Evolutionary conservation across 53 echinoderm and acorn worm genomes (phyloP).

Genomic region (Echinarachnius parma): DNA sequence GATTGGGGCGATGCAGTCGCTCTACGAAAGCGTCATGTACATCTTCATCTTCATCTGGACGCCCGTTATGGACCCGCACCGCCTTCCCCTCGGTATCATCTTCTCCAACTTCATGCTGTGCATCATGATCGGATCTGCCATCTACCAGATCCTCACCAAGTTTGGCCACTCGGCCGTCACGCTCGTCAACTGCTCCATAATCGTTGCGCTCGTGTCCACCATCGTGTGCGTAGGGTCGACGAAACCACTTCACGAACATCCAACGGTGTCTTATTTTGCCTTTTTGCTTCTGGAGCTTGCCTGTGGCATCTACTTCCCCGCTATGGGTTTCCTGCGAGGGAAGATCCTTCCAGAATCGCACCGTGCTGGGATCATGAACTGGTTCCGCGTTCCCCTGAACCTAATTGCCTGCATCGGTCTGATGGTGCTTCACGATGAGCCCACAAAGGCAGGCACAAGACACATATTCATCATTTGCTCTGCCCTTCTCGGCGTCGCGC

Average conservation of each 20-base stretch:
- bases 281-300: constrained; percentile 86
- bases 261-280: constrained; percentile 66
- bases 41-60: constrained; percentile 99
- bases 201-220: constrained; percentile 68
- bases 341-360: constrained; percentile 86
- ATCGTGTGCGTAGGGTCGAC: constrained; percentile 68
- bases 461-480: constrained; percentile 94
- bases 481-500: constrained; percentile 58
- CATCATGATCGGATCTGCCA: constrained; percentile 94
- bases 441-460: constrained; percentile 71
- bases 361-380: constrained; percentile 89
- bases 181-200: constrained; percentile 77
- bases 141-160: constrained; percentile 64
- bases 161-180: constrained; percentile 48
- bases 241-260: constrained; percentile 66
- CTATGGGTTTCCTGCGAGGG: constrained; percentile 82
- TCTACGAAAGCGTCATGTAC: constrained; percentile 97
- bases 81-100: constrained; percentile 82
- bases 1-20: constrained; percentile 95
- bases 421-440: constrained; percentile 90
- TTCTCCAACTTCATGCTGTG: constrained; percentile 96
- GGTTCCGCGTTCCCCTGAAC: constrained; percentile 96
- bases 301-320: constrained; percentile 97
- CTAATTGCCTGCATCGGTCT: constrained; percentile 86
- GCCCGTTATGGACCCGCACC: constrained; percentile 68